Conservation (phyloP, 2,888 invertebrate genomes). For the Stenodema calcarata region DNA sequence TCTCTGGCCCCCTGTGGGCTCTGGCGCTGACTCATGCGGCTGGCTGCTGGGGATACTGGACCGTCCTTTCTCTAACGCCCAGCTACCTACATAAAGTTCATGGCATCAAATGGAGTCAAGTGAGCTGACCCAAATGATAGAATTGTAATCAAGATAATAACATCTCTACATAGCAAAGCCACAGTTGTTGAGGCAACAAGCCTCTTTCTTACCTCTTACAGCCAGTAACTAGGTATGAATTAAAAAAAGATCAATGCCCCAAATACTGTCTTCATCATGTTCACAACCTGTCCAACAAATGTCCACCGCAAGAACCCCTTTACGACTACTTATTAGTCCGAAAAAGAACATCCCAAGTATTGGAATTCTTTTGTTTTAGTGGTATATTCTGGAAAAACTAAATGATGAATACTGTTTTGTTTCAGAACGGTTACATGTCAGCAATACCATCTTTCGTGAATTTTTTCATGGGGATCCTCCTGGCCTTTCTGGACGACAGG, state of each 20-base stretch:
- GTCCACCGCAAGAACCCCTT: too few relatives aligned
- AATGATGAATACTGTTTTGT: too few relatives aligned
- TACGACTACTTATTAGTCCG: too few relatives aligned
- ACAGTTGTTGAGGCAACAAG: too few relatives aligned
- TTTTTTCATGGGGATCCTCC: slow-evolving; percentile 57
- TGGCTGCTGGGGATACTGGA: slow-evolving; percentile 85
- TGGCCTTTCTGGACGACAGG: slow-evolving; percentile 72
- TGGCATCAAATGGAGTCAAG: slow-evolving; percentile 64
- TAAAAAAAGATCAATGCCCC: too few relatives aligned
- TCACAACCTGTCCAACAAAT: too few relatives aligned
- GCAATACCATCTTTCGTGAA: slow-evolving; percentile 71
- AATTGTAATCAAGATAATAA: too few relatives aligned
- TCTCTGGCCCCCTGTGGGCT: slow-evolving; percentile 74
- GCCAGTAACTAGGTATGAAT: too few relatives aligned
- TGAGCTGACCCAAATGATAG: not conserved
- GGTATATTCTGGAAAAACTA: too few relatives aligned
- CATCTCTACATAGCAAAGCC: too few relatives aligned
- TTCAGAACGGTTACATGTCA: slow-evolving; percentile 72
- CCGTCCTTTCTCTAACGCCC: slow-evolving; percentile 80
- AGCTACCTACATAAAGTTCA: slow-evolving; percentile 78
- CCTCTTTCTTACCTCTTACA: too few relatives aligned
- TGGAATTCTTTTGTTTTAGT: not conserved
- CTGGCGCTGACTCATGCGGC: slow-evolving; percentile 75
- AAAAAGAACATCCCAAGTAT: not conserved
- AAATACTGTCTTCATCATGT: too few relatives aligned